Conservation (phyloP, 2,888 invertebrate genomes). For the Polietes domitor region DNA sequence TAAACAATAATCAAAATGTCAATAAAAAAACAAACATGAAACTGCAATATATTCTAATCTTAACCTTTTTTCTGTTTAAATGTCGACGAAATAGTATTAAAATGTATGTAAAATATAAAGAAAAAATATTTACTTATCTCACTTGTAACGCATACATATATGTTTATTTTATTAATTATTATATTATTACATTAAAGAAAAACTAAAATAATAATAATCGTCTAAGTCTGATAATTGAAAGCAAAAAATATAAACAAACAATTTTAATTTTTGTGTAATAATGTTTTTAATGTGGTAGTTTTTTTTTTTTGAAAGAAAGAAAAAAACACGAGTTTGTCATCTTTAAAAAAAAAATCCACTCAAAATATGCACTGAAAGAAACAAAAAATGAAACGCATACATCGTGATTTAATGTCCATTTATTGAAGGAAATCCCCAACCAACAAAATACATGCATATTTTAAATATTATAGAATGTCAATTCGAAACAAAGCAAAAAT, state of each 20-base stretch:
- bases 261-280: not conserved
- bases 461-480: slow-evolving; percentile 53
- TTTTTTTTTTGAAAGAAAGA: not conserved
- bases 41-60: slow-evolving; percentile 15
- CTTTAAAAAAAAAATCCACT: slow-evolving; percentile 7
- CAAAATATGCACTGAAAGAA: slow-evolving; percentile 30
- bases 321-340: not conserved
- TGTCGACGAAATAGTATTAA: slow-evolving; percentile 31
- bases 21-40: slow-evolving; percentile 52
- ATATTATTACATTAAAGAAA: not conserved
- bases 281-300: no score
- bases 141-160: slow-evolving; percentile 29
- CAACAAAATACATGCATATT: slow-evolving; percentile 30
- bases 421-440: slow-evolving; percentile 12
- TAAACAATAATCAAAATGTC: slow-evolving; percentile 67
- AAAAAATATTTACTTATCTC: slow-evolving; percentile 63
- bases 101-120: slow-evolving; percentile 59
- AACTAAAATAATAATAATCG: slow-evolving; percentile 37
- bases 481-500: slow-evolving; percentile 42
- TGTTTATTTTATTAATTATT: slow-evolving; percentile 40
- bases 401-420: slow-evolving; percentile 41
- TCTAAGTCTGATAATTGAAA: slow-evolving; percentile 55
- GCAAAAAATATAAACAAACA: slow-evolving; percentile 17
- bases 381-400: not conserved
- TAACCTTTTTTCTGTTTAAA: slow-evolving; percentile 45